phyloP scores from a whole-genome alignment of 2,113 vertebrate genomes.

The Meriones unguiculatus region DNA sequence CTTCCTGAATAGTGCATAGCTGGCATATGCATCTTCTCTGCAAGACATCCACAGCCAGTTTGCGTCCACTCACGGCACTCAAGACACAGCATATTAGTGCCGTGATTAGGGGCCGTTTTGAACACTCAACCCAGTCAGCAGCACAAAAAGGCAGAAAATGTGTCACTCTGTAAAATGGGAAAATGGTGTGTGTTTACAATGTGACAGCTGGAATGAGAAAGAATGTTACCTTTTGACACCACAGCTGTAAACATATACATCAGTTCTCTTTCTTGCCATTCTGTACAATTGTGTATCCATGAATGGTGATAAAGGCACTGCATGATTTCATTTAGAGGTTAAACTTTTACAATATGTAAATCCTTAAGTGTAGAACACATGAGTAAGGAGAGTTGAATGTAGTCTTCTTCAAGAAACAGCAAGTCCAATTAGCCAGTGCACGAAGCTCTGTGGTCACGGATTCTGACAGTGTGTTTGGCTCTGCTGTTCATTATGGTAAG shows the following conservation, averaged over 20 bases:
- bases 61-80: accelerated
- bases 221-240: not conserved
- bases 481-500: not conserved
- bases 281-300: not conserved
- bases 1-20: not conserved
- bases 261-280: not conserved
- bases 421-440: not conserved
- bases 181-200: not conserved
- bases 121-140: not conserved
- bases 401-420: not conserved
- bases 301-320: not conserved
- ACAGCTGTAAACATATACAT: not conserved
- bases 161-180: not conserved
- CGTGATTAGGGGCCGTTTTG: not conserved
- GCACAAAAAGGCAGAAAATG: not conserved
- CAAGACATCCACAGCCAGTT: not conserved
- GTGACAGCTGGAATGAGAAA: not conserved
- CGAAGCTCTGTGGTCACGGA: not conserved
- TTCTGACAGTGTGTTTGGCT: not conserved
- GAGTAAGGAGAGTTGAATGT: not conserved
- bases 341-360: not conserved
- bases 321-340: not conserved
- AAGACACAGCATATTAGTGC: no score
- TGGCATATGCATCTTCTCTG: not conserved
- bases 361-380: not conserved